phyloP scores from a whole-genome alignment of 2,113 vertebrate genomes.

The Brachirus orientalis region DNA sequence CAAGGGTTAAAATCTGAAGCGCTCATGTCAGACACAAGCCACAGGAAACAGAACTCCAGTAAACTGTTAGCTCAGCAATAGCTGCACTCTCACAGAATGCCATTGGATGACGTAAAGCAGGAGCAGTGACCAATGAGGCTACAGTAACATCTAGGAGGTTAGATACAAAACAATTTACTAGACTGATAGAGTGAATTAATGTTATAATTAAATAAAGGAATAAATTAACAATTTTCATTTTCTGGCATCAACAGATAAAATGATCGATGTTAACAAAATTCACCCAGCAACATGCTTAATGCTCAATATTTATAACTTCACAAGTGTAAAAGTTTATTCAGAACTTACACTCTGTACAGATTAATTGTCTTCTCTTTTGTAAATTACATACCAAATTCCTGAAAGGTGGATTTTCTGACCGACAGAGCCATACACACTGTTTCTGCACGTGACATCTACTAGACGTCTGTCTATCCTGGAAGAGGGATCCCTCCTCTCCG shows the following conservation, averaged over 20 bases:
- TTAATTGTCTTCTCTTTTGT: too few species aligned
- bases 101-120: conserved; percentile 8
- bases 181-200: too few species aligned
- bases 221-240: background rate
- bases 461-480: too few species aligned
- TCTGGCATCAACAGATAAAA: too few species aligned
- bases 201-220: background rate
- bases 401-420: background rate
- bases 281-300: too few species aligned
- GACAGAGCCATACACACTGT: background rate
- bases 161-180: background rate
- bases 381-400: too few species aligned
- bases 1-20: conserved; percentile 82
- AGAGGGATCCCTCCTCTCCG: too few species aligned
- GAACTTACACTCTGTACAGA: too few species aligned
- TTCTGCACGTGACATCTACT: too few species aligned
- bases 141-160: background rate
- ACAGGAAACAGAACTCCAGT: conserved; percentile 40
- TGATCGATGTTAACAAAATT: too few species aligned
- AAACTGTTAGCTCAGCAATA: conserved; percentile 9
- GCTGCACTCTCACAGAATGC: conserved; percentile 11
- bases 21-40: conserved; percentile 58
- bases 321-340: too few species aligned
- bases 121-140: conserved; percentile 26
- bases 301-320: too few species aligned